Evolutionary conservation across 1,140 invertebrate species (phyloP).

Genomic region (Kradibia gibbosae): DNA sequence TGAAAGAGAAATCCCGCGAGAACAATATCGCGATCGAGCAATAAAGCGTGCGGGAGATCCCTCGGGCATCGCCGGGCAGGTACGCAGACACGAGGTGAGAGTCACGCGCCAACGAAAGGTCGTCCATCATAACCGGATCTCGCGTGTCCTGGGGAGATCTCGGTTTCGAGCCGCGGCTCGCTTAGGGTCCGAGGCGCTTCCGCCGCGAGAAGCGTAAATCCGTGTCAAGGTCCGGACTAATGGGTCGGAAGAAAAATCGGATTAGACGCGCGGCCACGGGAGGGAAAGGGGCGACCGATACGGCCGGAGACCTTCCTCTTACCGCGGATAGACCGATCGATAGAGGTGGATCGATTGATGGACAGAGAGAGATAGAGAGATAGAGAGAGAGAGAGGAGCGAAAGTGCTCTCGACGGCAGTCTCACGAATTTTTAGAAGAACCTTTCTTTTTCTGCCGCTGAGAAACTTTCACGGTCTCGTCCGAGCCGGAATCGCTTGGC

Average conservation of each 20-base stretch:
- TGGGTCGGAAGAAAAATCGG: not conserved
- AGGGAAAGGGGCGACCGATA: too few species aligned
- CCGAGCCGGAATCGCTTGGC: too few species aligned
- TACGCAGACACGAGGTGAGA: too few species aligned
- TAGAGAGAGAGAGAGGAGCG: not conserved
- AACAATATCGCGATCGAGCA: not conserved
- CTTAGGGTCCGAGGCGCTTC: not conserved
- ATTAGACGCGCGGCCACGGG: too few species aligned
- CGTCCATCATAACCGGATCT: too few species aligned
- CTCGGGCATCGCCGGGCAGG: too few species aligned
- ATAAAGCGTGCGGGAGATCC: too few species aligned
- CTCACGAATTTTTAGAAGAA: constrained; percentile 20
- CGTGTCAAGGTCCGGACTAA: constrained; percentile 31
- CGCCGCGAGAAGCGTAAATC: not conserved
- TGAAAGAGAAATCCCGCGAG: not conserved
- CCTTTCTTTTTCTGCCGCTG: not conserved
- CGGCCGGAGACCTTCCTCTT: too few species aligned
- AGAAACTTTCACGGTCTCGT: constrained; percentile 4
- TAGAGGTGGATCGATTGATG: not conserved
- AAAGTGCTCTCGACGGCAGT: not conserved
- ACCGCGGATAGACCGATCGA: too few species aligned
- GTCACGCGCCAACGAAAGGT: too few species aligned
- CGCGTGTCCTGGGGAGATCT: not conserved
- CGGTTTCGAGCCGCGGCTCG: not conserved
- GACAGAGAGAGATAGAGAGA: not conserved